Base-by-base conservation (phyloP, 2,113 vertebrate species). In the Muntiacus reevesi region DNA sequence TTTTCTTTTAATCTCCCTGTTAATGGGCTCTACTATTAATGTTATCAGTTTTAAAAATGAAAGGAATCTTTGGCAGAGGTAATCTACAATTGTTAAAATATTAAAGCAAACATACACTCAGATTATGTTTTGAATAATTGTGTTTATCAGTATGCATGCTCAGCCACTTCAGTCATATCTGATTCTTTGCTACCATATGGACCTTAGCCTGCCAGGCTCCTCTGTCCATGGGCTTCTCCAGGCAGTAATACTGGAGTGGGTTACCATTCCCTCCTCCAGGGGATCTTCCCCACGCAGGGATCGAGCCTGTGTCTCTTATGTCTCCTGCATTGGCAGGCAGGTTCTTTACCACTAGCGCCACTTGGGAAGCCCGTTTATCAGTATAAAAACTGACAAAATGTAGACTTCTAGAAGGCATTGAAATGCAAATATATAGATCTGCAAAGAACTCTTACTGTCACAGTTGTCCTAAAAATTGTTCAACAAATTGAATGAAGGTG, bases 1-100 rank as follows among this genome's bases (percentile, higher is more conserved):
- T 94, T 97, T 97, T 97, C 92, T 93, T 87, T 85, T 92, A 86
- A 85, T 95, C 71, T 96, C 40, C 12, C 47, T 82, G 43, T 92
- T 86, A 97, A 94, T 52, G 33, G 74, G 47, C 71, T 95, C 93
- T 93, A 21, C 47, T 28, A 33, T 87, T 87, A 45, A 91, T 88
- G 43, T 36, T 96, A 90, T 25, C 43, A 74, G 1, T 95, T 25
- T 13, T 55, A 43, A 92, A 94, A 84, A 33, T 33, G 13, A 36
- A 71, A 94, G 59, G 78, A 91, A 60, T 94, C 25, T 90, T 88
- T 84, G 30, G 8, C 43, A 94, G 36, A 85, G 52, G 40, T 87
- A 83, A 60, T 83, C 45, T 52, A 84, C 1, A 83, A 9, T 13
- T 93, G 28, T 84, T 16, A 89, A 79, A 93, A 52, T 67, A 67